Evolutionary conservation across 2,113 vertebrate genomes (phyloP), one percentile per base, ranked within the genome.

Genomic region (Calidris pygmaea): DNA sequence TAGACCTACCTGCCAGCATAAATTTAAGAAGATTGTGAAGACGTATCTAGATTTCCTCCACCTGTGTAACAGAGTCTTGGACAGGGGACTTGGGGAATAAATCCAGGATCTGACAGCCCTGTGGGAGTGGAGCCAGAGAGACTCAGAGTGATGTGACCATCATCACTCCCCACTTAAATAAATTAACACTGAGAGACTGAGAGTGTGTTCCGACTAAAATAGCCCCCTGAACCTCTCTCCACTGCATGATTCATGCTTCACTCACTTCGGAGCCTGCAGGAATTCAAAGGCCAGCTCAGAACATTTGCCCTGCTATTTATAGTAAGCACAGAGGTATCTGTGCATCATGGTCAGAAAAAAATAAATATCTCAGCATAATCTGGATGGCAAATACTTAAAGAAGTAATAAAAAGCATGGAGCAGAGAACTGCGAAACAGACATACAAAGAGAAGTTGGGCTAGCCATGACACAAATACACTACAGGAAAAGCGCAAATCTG

Each of bases 271-370:
- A 81, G 65, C 56, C 68, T 80, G 59, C 23, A 74, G 80, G 52
- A 91, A 84, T 90, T 80, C 77, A 87, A 93, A 93, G 83, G 65
- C n/a, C 65, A 78, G 55, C 86, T 95, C 35, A 77, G 72, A 96
- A 93, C 27, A 86, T 78, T 90, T 92, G 71, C 6, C 20, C 19
- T 81, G 70, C 84, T 92, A 87, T 88, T 86, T 92, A 77, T 89
- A 83, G 56, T 55, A 84, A 67, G 58, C 37, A 59, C 23, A 86
- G 76, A 90, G 73, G 18, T 92, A 66, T 70, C 65, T 71, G 63
- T 63, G n/a, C 70, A 80, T 76, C 27, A 27, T 24, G n/a, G 30
- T 60, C 53, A 62, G 66, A 72, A 94, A n/a, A 79, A 71, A 77
- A 48, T 24, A 48, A 45, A 45, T 8, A 15, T 52, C 39, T 77